Evolutionary conservation across 1,140 invertebrate genomes (phyloP), one percentile per base, ranked within the genome.

Genomic region (Drosophila setifemur): DNA sequence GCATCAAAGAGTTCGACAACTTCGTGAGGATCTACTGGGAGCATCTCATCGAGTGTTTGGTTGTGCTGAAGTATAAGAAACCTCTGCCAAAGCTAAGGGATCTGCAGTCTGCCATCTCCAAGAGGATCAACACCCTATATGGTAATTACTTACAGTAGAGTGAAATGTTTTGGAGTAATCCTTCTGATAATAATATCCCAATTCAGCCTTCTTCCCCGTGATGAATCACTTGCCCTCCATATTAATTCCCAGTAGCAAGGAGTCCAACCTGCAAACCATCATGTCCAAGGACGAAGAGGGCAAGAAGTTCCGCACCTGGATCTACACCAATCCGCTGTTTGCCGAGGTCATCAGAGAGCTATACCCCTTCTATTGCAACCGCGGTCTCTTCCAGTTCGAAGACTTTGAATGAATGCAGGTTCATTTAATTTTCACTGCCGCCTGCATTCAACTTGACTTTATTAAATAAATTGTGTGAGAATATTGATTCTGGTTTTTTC

Each of bases 41-140:
- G 6, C 68, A 73, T 16, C 57, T 90, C 0, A 45, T 55, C 6
- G 70, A 88, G 14, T 85, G 55, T 4, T 55, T 89, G 1, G 60
- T 49, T 2, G 23, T 81, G 0, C 33, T 89, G 0, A 50, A 68
- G 1, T 89, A 74, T 11, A 29, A 50, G 3, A 74, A 77, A 14
- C 11, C 43, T 0, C 33, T 91, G 2, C 92, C 91, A 0, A 91
- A 86, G 5, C 29, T 91, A 3, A 55, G 74, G 0, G 77, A 90
- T 0, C 2, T 93, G 0, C 87, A 89, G 0, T 29, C 29, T 0
- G 57, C 68, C 0, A 33, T 89, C 11, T 91, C 47, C 14, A 81
- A 78, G 2, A 74, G 85, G 12, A 74, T 68, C 2, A 88, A 82
- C 33, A 68, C 73, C 1, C 49, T 78, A 11, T 71, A 73, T 39